Conservation (phyloP, 1,140 invertebrate species). For the Ceratina australensis region DNA sequence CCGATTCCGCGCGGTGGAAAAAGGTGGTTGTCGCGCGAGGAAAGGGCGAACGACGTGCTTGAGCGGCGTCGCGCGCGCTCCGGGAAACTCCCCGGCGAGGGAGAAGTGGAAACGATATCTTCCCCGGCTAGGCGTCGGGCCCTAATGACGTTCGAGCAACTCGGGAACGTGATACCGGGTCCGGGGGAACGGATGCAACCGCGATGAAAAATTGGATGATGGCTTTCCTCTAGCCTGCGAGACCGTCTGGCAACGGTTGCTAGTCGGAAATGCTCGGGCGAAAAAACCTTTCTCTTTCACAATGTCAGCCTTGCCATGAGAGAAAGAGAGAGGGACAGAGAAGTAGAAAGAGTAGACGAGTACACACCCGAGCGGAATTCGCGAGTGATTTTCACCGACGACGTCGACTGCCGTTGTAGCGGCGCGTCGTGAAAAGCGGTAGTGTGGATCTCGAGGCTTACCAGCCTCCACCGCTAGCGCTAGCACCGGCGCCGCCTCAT, state of each 20-base stretch:
- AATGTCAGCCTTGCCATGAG: constrained; percentile 18
- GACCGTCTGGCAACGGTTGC: constrained; percentile 19
- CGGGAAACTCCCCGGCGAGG: not conserved
- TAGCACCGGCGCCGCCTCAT: constrained; percentile 11
- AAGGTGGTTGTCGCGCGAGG: not conserved
- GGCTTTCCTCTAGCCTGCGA: constrained; percentile 28
- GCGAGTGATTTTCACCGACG: constrained; percentile 53
- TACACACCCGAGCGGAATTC: constrained; percentile 44
- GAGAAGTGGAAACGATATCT: constrained; percentile 30
- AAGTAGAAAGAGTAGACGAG: constrained; percentile 35
- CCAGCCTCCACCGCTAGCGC: not conserved
- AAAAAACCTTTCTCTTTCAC: constrained; percentile 51
- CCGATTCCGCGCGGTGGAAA: too few relatives aligned
- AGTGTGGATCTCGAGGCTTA: constrained; percentile 33
- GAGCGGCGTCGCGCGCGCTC: not conserved
- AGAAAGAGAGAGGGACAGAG: constrained; percentile 18
- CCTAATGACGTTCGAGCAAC: constrained; percentile 47
- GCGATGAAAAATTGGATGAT: constrained; percentile 61
- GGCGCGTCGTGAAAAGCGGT: constrained; percentile 35
- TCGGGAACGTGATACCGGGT: constrained; percentile 6
- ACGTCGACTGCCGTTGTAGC: not conserved
- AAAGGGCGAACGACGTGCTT: not conserved
- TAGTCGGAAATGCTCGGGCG: constrained; percentile 37
- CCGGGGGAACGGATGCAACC: constrained; percentile 24
- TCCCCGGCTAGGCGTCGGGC: constrained; percentile 1